These are phyloP conservation scores for Urosaurus nigricauda DNA, from an alignment of 2,797 vertebrate genomes.

Conservation along the genomic window DNA sequence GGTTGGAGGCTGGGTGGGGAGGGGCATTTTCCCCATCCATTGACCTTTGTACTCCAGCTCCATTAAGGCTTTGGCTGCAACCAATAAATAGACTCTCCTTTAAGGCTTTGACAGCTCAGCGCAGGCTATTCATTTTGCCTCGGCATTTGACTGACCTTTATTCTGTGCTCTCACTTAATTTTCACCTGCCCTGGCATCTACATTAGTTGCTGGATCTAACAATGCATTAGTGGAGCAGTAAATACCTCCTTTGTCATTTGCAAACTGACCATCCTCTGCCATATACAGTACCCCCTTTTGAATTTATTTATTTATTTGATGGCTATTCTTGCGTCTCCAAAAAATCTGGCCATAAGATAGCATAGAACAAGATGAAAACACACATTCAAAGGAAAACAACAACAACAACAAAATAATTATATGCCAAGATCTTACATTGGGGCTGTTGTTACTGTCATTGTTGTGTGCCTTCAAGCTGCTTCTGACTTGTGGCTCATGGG, in stretches of 20 bases:
- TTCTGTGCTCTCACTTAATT: constrained; percentile 43
- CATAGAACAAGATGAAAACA: too few relatives aligned
- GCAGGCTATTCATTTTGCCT: constrained; percentile 50
- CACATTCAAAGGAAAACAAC: too few relatives aligned
- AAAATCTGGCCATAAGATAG: too few relatives aligned
- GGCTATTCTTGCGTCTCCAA: neutral
- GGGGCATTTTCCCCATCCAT: neutral
- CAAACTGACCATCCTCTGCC: constrained; percentile 12
- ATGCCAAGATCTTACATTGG: too few relatives aligned
- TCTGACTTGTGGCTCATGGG: too few relatives aligned
- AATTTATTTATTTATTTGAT: neutral
- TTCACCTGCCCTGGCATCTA: constrained; percentile 46
- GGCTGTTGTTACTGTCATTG: too few relatives aligned
- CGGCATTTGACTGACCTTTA: constrained; percentile 56
- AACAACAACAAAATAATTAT: too few relatives aligned
- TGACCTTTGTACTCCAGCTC: constrained; percentile 15
- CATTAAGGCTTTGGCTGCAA: neutral
- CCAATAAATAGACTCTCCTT: neutral
- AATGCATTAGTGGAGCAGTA: constrained; percentile 47
- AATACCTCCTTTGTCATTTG: constrained; percentile 19
- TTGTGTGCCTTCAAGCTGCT: too few relatives aligned
- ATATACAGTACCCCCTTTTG: neutral
- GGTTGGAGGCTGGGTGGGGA: neutral
- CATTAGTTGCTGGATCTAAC: constrained; percentile 47
- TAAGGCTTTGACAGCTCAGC: constrained; percentile 38